Evolutionary conservation across 2,888 invertebrate genomes (phyloP), one percentile per base, ranked within the genome.

Genomic region (Drosophila infuscata): DNA sequence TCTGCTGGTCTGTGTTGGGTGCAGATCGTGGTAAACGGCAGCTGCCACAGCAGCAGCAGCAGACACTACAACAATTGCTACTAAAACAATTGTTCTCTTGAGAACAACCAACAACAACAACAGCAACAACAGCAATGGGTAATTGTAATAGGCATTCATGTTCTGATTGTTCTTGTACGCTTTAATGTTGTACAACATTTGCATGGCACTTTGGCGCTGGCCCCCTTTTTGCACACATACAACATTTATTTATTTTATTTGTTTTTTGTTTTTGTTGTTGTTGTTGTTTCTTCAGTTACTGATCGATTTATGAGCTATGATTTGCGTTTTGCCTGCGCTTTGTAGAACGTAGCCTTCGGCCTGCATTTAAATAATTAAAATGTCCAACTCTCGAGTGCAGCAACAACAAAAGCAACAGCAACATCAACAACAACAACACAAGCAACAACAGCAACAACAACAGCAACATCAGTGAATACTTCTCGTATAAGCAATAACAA

Each of bases 241-340:
- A 59, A 65, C 57, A 63, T 77, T 25, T 36, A 70, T 73, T 66
- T 58, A 64, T 56, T 64, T 36, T 62, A 60, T 65, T 71, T 58
- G 57, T 57, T 56, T 56, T 54, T 71, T 58, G 57, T 54, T 56
- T 53, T 54, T 60, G 49, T 64, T 57, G 53, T 61, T 56, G 41
- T 17, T 51, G 61, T 74, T 51, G 46, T 4, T 38, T 56, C 60
- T 68, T 49, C 54, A 46, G 57, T 62, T 64, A 25, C 67, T 91
- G 91, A 90, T 88, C 89, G 89, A 91, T 90, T 91, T 92, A 92
- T 91, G 91, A 85, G 85, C 90, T 86, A 83, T 89, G 90, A 89
- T 83, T 84, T 82, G 79, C 71, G 70, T 71, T 80, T 70, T 66
- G 71, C 54, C 57, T 71, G 66, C 60, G 61, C 58, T 63, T 66